Evolutionary conservation across 1,140 invertebrate genomes (phyloP), one percentile per base, ranked within the genome.

Genomic region (Euwallacea similis): DNA sequence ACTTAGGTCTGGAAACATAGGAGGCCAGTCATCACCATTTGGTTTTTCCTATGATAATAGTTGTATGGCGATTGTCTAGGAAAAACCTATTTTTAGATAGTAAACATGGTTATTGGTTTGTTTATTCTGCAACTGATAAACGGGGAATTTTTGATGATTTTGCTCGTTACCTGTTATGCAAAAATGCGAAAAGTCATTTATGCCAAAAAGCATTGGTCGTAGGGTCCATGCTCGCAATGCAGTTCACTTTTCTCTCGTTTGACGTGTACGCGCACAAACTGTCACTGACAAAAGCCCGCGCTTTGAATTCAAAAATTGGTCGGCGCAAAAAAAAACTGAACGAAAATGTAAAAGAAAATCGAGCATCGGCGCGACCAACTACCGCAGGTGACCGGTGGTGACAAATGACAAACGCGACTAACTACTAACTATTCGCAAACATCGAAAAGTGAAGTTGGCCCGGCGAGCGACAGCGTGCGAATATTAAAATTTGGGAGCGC

Each of bases 401-500:
- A 50, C 46, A 13, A 2, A 11, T 50, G 46, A 50, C 46, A 50
- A 50, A 50, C 46, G 21, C 21, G 42, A 53, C 62, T 11, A 54
- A 44, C 47, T 41, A 61, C 54, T 42, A 69, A 66, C 64, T 59
- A 69, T 56, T 59, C 68, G 42, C 60, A 70, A 70, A 63, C 15
- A 69, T 42, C 41, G 16, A 54, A 58, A 11, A 11, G 15, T 69
- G 56, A 69, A 54, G 67, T 69, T 61, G 33, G 59, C 65, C 44
- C 66, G 73, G 59, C 66, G 72, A 69, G 21, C 73, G 71, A 71
- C 75, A 76, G 73, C 76, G 76, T 73, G 75, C 77, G 80, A 79
- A 79, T 80, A 81, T 81, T 79, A 79, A 81, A 81, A 81, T 80
- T 81, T 79, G 16, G 76, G 80, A 78, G 77, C 79, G 80, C 79